phyloP scores from a whole-genome alignment of 1,140 invertebrate species.

The Fopius arisanus region DNA sequence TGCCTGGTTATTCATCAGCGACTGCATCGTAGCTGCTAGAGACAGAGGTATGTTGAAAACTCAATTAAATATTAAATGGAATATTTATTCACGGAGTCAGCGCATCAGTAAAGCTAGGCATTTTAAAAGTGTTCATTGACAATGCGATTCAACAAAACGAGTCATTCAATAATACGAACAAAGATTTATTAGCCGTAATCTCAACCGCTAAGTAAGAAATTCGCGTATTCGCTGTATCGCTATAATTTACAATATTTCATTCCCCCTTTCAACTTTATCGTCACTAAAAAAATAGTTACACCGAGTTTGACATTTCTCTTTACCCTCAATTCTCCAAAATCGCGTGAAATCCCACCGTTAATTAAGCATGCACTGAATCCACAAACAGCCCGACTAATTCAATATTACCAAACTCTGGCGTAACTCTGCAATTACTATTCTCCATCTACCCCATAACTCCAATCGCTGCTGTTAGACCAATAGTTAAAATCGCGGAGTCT shows the following conservation, averaged over 20 bases:
- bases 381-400: neutral
- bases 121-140: neutral
- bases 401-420: slow-evolving; percentile 1
- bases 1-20: slow-evolving; percentile 59
- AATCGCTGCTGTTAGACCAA: neutral
- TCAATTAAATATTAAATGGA: neutral
- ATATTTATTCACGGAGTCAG: neutral
- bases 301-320: neutral
- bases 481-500: neutral
- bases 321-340: neutral
- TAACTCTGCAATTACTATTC: neutral
- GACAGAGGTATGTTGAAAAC: slow-evolving; percentile 54
- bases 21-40: slow-evolving; percentile 55
- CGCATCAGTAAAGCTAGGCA: neutral
- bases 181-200: no score
- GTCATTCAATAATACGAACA: neutral
- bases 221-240: neutral
- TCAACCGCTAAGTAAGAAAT: neutral
- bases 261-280: neutral
- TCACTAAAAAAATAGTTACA: neutral
- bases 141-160: neutral
- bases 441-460: neutral
- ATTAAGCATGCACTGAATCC: neutral
- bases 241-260: neutral
- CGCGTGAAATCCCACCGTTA: slow-evolving; percentile 1